Conservation (phyloP, 2,888 invertebrate species). For the Andrena haemorrhoa region DNA sequence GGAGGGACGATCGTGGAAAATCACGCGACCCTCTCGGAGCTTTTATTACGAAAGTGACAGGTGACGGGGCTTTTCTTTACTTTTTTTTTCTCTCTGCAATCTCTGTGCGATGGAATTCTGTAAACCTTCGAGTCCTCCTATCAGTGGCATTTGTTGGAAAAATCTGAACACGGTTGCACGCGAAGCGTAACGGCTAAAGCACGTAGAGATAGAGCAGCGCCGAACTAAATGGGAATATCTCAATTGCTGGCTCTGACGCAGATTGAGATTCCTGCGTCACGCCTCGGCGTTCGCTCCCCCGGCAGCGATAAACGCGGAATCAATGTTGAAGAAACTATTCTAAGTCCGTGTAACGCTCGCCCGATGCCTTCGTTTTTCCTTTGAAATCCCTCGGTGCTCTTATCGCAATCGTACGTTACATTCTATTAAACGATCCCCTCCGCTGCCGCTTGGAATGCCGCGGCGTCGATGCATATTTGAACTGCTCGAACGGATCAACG, state of each 20-base stretch:
- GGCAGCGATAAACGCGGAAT: conserved; percentile 24
- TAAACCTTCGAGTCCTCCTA: conserved; percentile 4
- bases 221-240: conserved; percentile 25
- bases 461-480: conserved; percentile 1
- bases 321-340: conserved; percentile 16
- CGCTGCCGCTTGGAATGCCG: not conserved
- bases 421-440: conserved; percentile 12
- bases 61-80: not conserved
- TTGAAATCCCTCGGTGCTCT: not conserved
- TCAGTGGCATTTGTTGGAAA: conserved; percentile 1
- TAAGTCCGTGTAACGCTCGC: not conserved
- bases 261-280: conserved; percentile 33
- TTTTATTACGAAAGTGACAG: not conserved
- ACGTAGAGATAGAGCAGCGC: conserved; percentile 12
- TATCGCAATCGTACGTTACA: not conserved
- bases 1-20: not conserved
- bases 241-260: conserved; percentile 2
- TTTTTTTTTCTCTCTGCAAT: not conserved
- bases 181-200: conserved; percentile 1
- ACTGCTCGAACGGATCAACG: conserved; percentile 28
- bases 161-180: conserved; percentile 13
- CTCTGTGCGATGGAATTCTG: not conserved
- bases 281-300: not conserved
- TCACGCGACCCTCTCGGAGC: not conserved
- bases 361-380: conserved; percentile 1